These are phyloP conservation scores for Chlorops oryzae DNA, from an alignment of 1,140 invertebrate genomes.

Conservation along the genomic window DNA sequence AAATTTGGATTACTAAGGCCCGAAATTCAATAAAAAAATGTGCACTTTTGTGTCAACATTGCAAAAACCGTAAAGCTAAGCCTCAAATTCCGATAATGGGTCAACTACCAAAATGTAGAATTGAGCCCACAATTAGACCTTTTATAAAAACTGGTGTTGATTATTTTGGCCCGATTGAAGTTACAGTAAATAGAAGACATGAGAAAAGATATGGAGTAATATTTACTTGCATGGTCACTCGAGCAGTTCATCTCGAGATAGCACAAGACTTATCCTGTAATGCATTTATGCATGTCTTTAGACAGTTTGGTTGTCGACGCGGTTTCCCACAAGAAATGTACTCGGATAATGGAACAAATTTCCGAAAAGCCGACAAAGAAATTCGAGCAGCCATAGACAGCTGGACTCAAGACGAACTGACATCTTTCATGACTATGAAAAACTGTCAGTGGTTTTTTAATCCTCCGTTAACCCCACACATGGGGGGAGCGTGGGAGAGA, in stretches of 20 bases:
- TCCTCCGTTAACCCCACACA: no score
- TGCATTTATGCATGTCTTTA: no score
- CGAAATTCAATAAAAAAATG: conserved; percentile 15
- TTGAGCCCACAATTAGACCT: conserved; percentile 22
- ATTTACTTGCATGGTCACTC: no score
- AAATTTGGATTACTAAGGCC: conserved; percentile 21
- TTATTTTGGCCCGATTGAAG: no score
- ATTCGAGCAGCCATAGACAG: conserved; percentile 16
- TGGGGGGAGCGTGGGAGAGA: no score
- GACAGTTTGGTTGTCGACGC: conserved; percentile 43
- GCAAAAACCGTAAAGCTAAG: not conserved
- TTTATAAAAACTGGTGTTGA: no score
- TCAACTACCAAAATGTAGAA: conserved; percentile 18
- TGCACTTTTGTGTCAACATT: no score
- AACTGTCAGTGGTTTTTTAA: conserved; percentile 17
- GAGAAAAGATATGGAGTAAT: conserved; percentile 42
- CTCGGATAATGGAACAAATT: conserved; percentile 46
- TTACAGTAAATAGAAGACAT: conserved; percentile 24
- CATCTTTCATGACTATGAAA: conserved; percentile 16
- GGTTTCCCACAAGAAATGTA: conserved; percentile 30
- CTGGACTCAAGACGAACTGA: conserved; percentile 14
- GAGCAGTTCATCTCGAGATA: no score
- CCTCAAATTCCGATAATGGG: no score
- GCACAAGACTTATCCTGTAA: no score
- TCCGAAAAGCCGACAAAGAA: conserved; percentile 31